A percentile compares a stretch with the other conserved stretches of the same genome.
Evolutionary conservation across 2,797 vertebrate species (phyloP).

Genomic region (Argya squamiceps): DNA sequence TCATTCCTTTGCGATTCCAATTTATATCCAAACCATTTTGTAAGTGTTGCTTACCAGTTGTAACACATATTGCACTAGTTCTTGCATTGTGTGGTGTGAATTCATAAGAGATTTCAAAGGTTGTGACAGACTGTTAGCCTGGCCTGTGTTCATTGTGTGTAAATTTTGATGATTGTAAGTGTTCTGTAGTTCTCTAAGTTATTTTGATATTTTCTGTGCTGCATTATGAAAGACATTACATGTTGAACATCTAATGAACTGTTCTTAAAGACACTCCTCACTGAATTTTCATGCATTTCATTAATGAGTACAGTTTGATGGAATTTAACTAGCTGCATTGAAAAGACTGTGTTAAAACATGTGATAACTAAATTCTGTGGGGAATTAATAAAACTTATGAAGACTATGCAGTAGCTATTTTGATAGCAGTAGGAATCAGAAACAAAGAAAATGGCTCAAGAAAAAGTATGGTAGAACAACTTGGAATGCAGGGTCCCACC

Average conservation of each 20-base stretch:
- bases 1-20: not conserved
- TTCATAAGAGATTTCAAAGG: not conserved
- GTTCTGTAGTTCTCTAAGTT: not conserved
- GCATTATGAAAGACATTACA: not conserved
- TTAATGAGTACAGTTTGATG: not conserved
- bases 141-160: not conserved
- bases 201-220: not conserved
- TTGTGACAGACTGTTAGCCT: not conserved
- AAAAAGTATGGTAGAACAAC: not conserved
- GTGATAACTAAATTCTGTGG: not conserved
- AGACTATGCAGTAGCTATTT: not conserved
- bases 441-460: not conserved
- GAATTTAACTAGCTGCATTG: not conserved
- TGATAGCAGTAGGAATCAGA: not conserved
- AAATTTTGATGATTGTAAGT: not conserved
- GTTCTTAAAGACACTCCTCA: not conserved
- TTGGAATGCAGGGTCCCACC: not conserved
- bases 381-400: not conserved
- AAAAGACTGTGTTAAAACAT: not conserved
- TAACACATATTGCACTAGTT: not conserved
- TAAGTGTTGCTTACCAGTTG: conserved; percentile 34
- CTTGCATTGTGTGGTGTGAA: conserved; percentile 42
- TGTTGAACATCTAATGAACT: not conserved
- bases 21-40: conserved; percentile 59
- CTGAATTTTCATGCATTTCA: not conserved